These are phyloP conservation scores for Semicossyphus pulcher DNA, from an alignment of 2,113 vertebrate species.

Conservation along the genomic window DNA sequence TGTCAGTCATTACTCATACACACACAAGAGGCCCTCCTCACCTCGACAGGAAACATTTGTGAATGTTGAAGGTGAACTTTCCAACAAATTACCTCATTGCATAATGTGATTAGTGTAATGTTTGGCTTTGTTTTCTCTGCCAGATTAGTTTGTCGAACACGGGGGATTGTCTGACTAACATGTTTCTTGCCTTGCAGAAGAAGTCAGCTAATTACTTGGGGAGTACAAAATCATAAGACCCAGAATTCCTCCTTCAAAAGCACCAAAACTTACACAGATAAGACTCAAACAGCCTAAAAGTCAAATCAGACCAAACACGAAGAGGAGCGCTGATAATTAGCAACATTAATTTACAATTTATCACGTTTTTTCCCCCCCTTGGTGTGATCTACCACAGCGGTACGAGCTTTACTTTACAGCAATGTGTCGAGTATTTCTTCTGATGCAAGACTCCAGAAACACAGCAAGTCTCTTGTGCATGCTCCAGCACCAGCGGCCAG, in stretches of 20 bases:
- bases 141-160: neutral
- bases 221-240: too few species aligned
- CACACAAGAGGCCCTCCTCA: too few species aligned
- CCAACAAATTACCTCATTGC: too few species aligned
- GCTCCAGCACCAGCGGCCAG: slow-evolving; percentile 52
- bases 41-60: too few species aligned
- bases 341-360: neutral
- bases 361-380: neutral
- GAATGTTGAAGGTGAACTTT: too few species aligned
- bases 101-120: too few species aligned
- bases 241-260: slow-evolving; percentile 1
- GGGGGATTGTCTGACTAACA: neutral
- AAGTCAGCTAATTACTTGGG: too few species aligned
- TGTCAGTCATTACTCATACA: too few species aligned
- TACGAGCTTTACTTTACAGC: slow-evolving; percentile 24
- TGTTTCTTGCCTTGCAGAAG: too few species aligned
- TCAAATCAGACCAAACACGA: slow-evolving; percentile 15
- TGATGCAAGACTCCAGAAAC: slow-evolving; percentile 74
- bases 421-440: slow-evolving; percentile 37
- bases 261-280: neutral
- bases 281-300: neutral
- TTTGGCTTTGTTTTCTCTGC: neutral
- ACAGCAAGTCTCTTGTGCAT: slow-evolving; percentile 49
- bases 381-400: slow-evolving; percentile 11
- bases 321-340: slow-evolving; percentile 31